A percentile compares a stretch with the other conserved stretches of the same genome.
Conservation (phyloP, 2,113 vertebrate species). For the Pseudorhombus dupliciocellatus region DNA sequence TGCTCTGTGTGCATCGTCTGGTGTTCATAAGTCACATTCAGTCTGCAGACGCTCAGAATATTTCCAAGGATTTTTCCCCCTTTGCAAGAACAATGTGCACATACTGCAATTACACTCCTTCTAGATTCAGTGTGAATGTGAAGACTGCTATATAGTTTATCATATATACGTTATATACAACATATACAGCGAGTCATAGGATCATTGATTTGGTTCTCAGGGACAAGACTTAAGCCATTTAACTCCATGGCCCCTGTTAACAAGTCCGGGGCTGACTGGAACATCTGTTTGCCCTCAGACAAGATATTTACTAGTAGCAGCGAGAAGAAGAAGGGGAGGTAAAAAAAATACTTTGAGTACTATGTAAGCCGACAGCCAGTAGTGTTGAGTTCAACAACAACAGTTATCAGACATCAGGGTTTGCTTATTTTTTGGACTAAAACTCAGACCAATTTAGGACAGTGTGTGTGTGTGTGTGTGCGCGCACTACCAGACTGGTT, state of each 20-base stretch:
- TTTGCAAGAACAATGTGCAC: background rate
- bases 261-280: constrained; percentile 29
- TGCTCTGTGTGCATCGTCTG: background rate
- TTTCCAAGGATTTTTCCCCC: background rate
- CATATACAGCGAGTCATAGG: constrained; percentile 30
- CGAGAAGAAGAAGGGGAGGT: background rate
- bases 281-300: constrained; percentile 58
- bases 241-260: constrained; percentile 45
- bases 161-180: no score
- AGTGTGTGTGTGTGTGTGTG: constrained; percentile 7
- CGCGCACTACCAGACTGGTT: constrained; percentile 17
- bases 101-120: background rate
- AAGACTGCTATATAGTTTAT: no score
- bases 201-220: constrained; percentile 44
- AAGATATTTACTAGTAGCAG: constrained; percentile 41
- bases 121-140: no score
- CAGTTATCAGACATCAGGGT: background rate
- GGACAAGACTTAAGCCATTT: constrained; percentile 52
- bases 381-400: constrained; percentile 1
- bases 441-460: background rate
- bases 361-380: background rate
- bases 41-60: background rate
- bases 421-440: background rate
- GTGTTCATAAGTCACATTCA: background rate
- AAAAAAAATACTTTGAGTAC: background rate